Conservation (phyloP, 2,113 vertebrate genomes). For the Pavo muticus region DNA sequence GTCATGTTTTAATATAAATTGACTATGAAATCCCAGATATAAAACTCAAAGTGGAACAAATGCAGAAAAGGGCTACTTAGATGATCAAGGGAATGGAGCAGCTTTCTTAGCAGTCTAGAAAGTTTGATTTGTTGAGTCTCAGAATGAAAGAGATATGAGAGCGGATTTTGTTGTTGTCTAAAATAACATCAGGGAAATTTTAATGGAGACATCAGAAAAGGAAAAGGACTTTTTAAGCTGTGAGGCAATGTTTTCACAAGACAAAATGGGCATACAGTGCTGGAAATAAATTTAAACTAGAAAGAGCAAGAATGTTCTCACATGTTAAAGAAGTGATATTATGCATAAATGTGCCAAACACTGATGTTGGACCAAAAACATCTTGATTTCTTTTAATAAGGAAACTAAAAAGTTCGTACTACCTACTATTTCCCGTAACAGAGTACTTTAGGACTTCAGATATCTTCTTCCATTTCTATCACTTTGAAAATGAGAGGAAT, state of each 20-base stretch:
- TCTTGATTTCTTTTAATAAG: neutral
- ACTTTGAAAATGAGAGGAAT: neutral
- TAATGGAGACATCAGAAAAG: neutral
- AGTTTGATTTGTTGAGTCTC: neutral
- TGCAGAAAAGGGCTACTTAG: neutral
- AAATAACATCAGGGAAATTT: neutral
- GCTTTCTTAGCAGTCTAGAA: neutral
- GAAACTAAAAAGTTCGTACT: neutral
- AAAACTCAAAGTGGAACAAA: neutral
- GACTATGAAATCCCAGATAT: neutral
- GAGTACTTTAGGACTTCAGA: neutral
- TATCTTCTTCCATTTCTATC: neutral
- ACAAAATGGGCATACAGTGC: neutral
- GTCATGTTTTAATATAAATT: neutral
- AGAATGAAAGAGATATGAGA: neutral
- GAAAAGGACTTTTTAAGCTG: neutral
- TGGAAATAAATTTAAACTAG: constrained; percentile 4
- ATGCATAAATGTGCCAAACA: neutral
- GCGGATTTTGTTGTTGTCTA: neutral
- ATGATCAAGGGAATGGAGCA: neutral
- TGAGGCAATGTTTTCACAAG: neutral
- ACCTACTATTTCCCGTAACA: neutral
- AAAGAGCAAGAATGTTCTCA: neutral
- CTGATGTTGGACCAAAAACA: neutral
- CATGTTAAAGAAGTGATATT: neutral